phyloP scores from a whole-genome alignment of 2,113 vertebrate species.

The Aldabrachelys gigantea region DNA sequence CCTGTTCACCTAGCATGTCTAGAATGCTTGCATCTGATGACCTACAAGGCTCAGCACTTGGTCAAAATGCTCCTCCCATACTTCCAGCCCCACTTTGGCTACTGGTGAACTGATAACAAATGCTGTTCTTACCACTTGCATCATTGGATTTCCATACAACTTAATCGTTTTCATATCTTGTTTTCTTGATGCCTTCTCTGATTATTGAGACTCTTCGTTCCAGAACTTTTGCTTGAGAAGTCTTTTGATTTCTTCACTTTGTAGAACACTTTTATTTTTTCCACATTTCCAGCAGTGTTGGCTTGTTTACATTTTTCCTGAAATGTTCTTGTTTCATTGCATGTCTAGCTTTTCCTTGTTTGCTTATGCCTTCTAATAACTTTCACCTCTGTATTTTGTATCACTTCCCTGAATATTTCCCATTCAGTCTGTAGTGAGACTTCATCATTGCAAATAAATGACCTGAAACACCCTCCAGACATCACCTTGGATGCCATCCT shows the following conservation, averaged over 20 bases:
- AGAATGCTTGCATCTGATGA: background rate
- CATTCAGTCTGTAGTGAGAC: background rate
- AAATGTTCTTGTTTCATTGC: background rate
- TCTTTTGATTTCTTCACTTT: background rate
- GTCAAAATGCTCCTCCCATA: background rate
- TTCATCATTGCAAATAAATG: background rate
- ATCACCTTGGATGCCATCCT: background rate
- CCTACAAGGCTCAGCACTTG: background rate
- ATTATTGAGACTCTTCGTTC: background rate
- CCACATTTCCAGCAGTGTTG: background rate
- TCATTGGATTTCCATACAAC: background rate
- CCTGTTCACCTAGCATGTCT: background rate
- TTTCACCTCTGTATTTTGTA: too few species aligned
- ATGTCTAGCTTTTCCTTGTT: too few species aligned
- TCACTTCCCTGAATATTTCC: too few species aligned
- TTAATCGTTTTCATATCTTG: background rate
- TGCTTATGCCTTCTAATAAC: too few species aligned
- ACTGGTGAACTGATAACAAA: background rate
- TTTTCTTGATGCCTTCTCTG: background rate
- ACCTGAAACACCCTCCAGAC: fast-evolving
- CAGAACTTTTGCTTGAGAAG: background rate
- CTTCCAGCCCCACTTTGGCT: background rate
- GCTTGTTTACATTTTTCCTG: background rate
- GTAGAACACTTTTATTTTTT: background rate
- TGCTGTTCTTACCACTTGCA: background rate